Evolutionary conservation across 2,113 vertebrate genomes (phyloP).

Genomic region (Isichthys henryi): DNA sequence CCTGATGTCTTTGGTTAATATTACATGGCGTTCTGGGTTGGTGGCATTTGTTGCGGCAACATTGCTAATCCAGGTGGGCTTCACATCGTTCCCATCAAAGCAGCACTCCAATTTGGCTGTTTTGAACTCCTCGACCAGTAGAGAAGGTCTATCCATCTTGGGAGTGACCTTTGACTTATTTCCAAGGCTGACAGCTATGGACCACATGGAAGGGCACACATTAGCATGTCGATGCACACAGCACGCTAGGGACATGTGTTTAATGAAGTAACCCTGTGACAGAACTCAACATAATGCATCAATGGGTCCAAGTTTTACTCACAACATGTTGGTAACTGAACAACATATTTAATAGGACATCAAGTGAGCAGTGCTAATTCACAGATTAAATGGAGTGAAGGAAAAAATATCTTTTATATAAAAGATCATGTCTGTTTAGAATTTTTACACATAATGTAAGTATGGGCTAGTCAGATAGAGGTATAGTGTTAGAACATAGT

Average conservation of each 20-base stretch:
- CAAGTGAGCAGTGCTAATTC: not conserved
- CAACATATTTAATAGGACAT: not conserved
- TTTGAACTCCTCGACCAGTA: not conserved
- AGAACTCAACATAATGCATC: not conserved
- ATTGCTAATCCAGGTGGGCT: not conserved
- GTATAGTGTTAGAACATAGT: not conserved
- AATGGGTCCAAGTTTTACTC: not conserved
- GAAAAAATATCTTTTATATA: not conserved
- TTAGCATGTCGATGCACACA: not conserved
- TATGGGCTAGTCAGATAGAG: not conserved
- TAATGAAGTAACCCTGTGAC: not conserved
- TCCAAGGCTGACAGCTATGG: conserved; percentile 29
- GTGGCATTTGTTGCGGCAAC: rapidly evolving
- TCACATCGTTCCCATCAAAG: rapidly evolving
- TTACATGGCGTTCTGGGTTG: rapidly evolving
- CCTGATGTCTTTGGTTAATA: not conserved
- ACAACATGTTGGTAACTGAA: not conserved
- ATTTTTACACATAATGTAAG: not conserved
- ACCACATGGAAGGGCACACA: not conserved
- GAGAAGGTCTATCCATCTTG: conserved; percentile 28
- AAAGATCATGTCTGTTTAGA: not conserved
- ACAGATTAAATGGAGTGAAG: not conserved
- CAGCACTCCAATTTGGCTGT: conserved; percentile 38
- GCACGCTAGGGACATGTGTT: not conserved
- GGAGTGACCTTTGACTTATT: not conserved